A percentile compares a stretch with the other conserved stretches of the same genome.
Conservation (phyloP, 2,113 vertebrate species). For the Gadus macrocephalus region DNA sequence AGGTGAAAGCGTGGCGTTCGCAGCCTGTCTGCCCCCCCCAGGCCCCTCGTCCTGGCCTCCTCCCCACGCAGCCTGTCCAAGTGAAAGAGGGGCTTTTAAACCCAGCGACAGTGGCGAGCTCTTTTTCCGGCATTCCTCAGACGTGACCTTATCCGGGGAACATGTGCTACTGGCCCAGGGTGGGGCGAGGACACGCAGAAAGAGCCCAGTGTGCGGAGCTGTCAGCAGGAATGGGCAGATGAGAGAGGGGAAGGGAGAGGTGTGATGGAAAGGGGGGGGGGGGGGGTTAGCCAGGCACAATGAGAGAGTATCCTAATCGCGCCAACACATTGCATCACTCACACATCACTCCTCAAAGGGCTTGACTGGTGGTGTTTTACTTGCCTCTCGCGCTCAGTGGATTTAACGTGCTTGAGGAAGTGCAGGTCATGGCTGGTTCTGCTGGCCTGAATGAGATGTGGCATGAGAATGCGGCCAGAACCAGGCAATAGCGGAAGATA, state of each 20-base stretch:
- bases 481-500: too few species aligned
- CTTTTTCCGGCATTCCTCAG: slow-evolving; percentile 65
- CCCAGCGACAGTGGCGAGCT: slow-evolving; percentile 21
- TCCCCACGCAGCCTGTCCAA: slow-evolving; percentile 29
- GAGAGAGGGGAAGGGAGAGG: slow-evolving; percentile 12
- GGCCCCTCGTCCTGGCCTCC: background rate
- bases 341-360: too few species aligned
- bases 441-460: too few species aligned
- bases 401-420: too few species aligned
- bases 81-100: slow-evolving; percentile 66
- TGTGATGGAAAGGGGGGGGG: slow-evolving; percentile 5
- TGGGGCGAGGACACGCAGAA: slow-evolving; percentile 53
- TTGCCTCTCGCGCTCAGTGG: too few species aligned
- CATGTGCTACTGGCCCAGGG: slow-evolving; percentile 39
- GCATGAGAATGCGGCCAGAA: too few species aligned
- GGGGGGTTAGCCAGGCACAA: slow-evolving; percentile 21
- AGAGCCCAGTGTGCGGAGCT: slow-evolving; percentile 60
- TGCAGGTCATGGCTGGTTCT: too few species aligned
- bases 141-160: slow-evolving; percentile 65
- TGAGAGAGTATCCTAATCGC: slow-evolving; percentile 18
- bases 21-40: background rate
- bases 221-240: slow-evolving; percentile 37
- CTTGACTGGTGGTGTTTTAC: too few species aligned
- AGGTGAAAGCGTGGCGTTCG: background rate
- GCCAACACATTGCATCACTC: slow-evolving; percentile 1